Percentiles rank a stretch among this genome's conserved stretches.
These are phyloP conservation scores for Drosophila nr. perissopoda DNA, from an alignment of 2,888 invertebrate species.

Conservation along the genomic window DNA sequence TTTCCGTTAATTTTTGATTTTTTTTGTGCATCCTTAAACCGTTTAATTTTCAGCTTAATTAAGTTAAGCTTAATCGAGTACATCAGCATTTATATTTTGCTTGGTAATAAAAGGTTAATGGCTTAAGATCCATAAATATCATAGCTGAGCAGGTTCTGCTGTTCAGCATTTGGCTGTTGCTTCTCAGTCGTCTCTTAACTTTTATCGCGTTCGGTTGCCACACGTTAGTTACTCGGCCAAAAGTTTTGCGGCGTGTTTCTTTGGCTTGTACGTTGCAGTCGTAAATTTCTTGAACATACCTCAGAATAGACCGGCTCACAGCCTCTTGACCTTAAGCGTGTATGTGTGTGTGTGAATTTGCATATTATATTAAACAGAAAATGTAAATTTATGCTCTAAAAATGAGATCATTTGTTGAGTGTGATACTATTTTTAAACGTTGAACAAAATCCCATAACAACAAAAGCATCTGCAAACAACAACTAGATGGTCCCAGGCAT, in stretches of 20 bases:
- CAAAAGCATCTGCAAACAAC: conserved; percentile 24
- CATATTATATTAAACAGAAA: conserved; percentile 59
- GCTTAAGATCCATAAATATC: conserved; percentile 4
- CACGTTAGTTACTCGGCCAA: conserved; percentile 31
- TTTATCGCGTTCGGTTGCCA: conserved; percentile 41
- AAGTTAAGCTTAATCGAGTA: not conserved
- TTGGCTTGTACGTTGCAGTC: conserved; percentile 25
- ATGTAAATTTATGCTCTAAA: conserved; percentile 57
- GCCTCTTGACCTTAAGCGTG: conserved; percentile 66
- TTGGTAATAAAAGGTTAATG: not conserved
- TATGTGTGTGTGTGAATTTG: conserved; percentile 47
- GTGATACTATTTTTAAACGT: conserved; percentile 60
- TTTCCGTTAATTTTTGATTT: conserved; percentile 32
- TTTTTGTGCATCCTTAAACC: not conserved
- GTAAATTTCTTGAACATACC: conserved; percentile 42
- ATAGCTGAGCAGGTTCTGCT: conserved; percentile 22
- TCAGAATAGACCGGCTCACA: conserved; percentile 45
- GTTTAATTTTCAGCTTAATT: not conserved
- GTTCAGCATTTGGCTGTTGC: conserved; percentile 9
- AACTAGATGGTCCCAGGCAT: conserved; percentile 20
- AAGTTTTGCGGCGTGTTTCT: conserved; percentile 49
- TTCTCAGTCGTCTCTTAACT: conserved; percentile 60
- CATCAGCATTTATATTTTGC: not conserved
- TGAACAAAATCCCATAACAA: conserved; percentile 10
- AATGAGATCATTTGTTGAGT: conserved; percentile 73